Conservation (phyloP, 2,797 vertebrate species). For the Eremophila alpestris region DNA sequence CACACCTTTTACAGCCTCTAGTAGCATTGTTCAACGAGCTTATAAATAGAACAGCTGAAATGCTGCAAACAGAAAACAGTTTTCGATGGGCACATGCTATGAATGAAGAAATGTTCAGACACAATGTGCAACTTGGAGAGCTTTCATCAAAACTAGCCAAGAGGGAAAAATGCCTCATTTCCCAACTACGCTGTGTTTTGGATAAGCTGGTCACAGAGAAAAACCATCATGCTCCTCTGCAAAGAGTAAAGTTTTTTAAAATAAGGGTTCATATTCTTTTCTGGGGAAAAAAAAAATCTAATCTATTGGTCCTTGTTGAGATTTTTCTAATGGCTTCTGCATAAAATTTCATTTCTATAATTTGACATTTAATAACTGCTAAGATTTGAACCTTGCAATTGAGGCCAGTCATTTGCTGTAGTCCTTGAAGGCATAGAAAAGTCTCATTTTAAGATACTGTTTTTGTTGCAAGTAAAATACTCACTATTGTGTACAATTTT, state of each 20-base stretch:
- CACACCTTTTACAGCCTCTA: conserved; percentile 71
- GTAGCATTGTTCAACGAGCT: conserved; percentile 72
- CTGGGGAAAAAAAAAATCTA: not conserved
- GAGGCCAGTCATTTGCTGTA: not conserved
- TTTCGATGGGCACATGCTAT: conserved; percentile 64
- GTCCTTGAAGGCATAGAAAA: not conserved
- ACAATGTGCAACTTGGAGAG: conserved; percentile 64
- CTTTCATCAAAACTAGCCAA: conserved; percentile 63
- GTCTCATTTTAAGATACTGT: not conserved
- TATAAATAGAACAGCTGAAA: conserved; percentile 74
- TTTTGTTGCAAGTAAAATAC: not conserved
- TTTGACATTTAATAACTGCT: not conserved
- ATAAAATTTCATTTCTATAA: not conserved
- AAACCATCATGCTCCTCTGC: not conserved
- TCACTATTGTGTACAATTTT: not conserved
- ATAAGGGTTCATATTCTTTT: not conserved
- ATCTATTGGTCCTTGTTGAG: not conserved
- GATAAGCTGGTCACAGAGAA: conserved; percentile 17
- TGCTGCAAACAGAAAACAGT: conserved; percentile 57
- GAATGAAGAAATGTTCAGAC: conserved; percentile 68
- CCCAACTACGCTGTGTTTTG: conserved; percentile 20
- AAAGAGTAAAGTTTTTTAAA: not conserved
- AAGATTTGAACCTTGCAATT: not conserved
- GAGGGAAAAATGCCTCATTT: conserved; percentile 58
- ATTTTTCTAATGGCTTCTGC: not conserved